phyloP scores from a whole-genome alignment of 2,113 vertebrate genomes.

The Tetraodon nigroviridis region DNA sequence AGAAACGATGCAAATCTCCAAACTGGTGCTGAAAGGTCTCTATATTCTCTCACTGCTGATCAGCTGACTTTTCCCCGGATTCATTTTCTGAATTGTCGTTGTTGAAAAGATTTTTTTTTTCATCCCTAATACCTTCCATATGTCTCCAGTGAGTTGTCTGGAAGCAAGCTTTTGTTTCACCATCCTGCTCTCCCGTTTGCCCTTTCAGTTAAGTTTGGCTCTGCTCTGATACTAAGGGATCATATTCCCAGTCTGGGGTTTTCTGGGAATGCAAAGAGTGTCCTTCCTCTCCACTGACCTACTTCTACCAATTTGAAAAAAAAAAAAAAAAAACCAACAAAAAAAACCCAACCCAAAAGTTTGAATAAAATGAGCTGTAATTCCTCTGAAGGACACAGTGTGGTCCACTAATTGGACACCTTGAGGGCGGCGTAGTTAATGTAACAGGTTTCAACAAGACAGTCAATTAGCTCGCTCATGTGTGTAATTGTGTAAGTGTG shows the following conservation, averaged over 20 bases:
- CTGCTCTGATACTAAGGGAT: slow-evolving; percentile 51
- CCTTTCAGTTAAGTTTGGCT: slow-evolving; percentile 47
- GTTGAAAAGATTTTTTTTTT: slow-evolving; percentile 54
- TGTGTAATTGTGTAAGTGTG: not conserved
- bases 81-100: slow-evolving; percentile 32
- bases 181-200: slow-evolving; percentile 41
- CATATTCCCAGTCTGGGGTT: slow-evolving; percentile 52
- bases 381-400: slow-evolving; percentile 41
- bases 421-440: slow-evolving; percentile 22
- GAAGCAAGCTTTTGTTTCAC: slow-evolving; percentile 47
- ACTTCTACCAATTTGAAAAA: slow-evolving; percentile 39
- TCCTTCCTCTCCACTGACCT: slow-evolving; percentile 55
- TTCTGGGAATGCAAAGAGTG: slow-evolving; percentile 57
- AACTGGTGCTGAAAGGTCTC: slow-evolving; percentile 17
- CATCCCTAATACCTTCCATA: slow-evolving; percentile 67
- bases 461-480: slow-evolving; percentile 25
- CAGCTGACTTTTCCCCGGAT: slow-evolving; percentile 32
- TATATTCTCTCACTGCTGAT: slow-evolving; percentile 14
- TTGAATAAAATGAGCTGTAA: slow-evolving; percentile 52
- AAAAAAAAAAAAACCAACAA: too few relatives aligned
- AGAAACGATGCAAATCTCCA: slow-evolving; percentile 8
- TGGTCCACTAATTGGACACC: slow-evolving; percentile 57
- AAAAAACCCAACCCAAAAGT: slow-evolving; percentile 6
- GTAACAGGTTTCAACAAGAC: slow-evolving; percentile 21
- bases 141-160: slow-evolving; percentile 53